A percentile compares a stretch with the other conserved stretches of the same genome.
Evolutionary conservation across 1,140 invertebrate species (phyloP).

Genomic region (Chymomyza costata): DNA sequence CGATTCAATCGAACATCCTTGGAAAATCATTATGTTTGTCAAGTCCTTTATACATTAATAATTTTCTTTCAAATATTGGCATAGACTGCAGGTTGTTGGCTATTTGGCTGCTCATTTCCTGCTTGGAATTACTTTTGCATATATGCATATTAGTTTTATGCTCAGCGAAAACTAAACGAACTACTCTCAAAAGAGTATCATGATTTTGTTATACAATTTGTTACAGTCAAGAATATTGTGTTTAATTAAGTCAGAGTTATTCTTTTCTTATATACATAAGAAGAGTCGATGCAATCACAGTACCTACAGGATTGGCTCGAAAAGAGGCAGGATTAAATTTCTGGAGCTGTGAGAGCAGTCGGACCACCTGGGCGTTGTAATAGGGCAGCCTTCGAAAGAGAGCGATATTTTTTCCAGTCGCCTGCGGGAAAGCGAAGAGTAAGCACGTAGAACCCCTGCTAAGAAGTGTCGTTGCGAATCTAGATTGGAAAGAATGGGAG

Average conservation of each 20-base stretch:
- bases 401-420: too few relatives aligned
- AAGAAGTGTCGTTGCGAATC: too few relatives aligned
- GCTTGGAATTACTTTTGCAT: conserved; percentile 39
- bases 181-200: conserved; percentile 3
- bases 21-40: conserved; percentile 12
- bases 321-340: too few relatives aligned
- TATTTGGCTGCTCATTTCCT: conserved; percentile 41
- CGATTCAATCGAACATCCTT: conserved; percentile 24
- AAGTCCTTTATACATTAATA: conserved; percentile 29
- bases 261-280: conserved; percentile 5
- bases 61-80: conserved; percentile 10
- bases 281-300: conserved; percentile 5
- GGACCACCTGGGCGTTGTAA: too few relatives aligned
- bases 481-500: too few relatives aligned
- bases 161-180: neutral
- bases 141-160: too few relatives aligned
- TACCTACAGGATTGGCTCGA: too few relatives aligned
- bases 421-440: too few relatives aligned
- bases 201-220: conserved; percentile 6
- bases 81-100: conserved; percentile 17
- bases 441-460: too few relatives aligned
- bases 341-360: too few relatives aligned
- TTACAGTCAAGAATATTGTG: neutral
- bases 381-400: too few relatives aligned
- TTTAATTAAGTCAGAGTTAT: too few relatives aligned